A percentile compares a stretch with the other conserved stretches of the same genome.
phyloP scores from a whole-genome alignment of 2,113 vertebrate species.

The Rhipidura dahli region DNA sequence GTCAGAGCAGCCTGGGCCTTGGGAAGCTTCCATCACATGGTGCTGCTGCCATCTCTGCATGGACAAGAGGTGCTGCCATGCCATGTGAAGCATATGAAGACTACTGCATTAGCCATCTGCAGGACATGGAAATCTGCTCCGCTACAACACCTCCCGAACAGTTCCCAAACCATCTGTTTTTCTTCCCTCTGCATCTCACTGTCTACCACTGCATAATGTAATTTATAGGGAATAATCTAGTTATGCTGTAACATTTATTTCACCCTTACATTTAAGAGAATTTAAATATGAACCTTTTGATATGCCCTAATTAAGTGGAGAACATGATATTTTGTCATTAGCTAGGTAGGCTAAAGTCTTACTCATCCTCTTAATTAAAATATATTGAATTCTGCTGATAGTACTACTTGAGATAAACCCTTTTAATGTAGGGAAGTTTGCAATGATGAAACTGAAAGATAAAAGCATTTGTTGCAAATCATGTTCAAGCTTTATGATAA shows the following conservation, averaged over 20 bases:
- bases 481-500: constrained; percentile 4
- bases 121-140: neutral
- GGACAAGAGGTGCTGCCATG: neutral
- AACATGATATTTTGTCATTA: neutral
- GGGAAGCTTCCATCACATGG: neutral
- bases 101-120: neutral
- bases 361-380: constrained; percentile 36
- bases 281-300: constrained; percentile 27
- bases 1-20: neutral
- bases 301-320: constrained; percentile 35
- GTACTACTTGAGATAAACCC: constrained; percentile 7
- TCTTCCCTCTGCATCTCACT: neutral
- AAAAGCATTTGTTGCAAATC: constrained; percentile 26
- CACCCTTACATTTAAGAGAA: constrained; percentile 2
- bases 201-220: neutral
- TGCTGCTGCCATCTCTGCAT: neutral
- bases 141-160: neutral
- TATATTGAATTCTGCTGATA: constrained; percentile 1
- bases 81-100: neutral
- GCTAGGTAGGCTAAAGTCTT: constrained; percentile 13
- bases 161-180: neutral
- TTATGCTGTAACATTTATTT: constrained; percentile 36
- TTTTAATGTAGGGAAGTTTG: neutral
- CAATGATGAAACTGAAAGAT: neutral
- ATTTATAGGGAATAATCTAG: constrained; percentile 30